A percentile compares a stretch with the other conserved stretches of the same genome.
phyloP scores from a whole-genome alignment of 2,888 invertebrate species.

The Sinopyrophorus schimmeli region DNA sequence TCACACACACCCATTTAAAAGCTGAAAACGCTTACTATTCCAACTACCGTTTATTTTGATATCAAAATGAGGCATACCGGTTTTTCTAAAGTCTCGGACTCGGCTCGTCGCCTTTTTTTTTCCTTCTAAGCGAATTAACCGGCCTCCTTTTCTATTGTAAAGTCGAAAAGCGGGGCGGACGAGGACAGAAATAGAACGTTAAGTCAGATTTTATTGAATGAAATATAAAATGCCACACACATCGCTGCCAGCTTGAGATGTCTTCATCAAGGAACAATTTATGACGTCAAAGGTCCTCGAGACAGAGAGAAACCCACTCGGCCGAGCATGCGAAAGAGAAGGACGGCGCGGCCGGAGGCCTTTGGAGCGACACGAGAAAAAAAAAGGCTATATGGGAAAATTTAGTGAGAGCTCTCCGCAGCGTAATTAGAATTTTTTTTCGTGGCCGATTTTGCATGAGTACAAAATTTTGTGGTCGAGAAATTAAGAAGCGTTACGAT shows the following conservation, averaged over 20 bases:
- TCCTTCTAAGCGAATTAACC: constrained; percentile 13
- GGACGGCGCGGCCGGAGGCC: too few species aligned
- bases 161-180: constrained; percentile 9
- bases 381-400: constrained; percentile 32
- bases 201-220: constrained; percentile 43
- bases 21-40: constrained; percentile 18
- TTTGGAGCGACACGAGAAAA: too few species aligned
- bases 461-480: not conserved
- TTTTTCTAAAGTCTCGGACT: constrained; percentile 19
- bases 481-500: too few species aligned
- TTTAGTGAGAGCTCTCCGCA: not conserved
- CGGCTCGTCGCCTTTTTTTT: too few species aligned
- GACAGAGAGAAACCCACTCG: constrained; percentile 30
- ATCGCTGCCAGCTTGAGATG: constrained; percentile 54
- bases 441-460: not conserved
- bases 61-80: constrained; percentile 31
- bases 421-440: not conserved
- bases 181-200: constrained; percentile 30
- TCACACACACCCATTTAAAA: constrained; percentile 14
- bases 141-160: constrained; percentile 7
- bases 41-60: constrained; percentile 35
- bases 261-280: constrained; percentile 56
- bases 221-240: constrained; percentile 55
- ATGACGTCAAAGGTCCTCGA: constrained; percentile 50
- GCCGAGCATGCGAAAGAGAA: constrained; percentile 4